Evolutionary conservation across 2,113 vertebrate species (phyloP).

Genomic region (Erythrocercus mccallii): DNA sequence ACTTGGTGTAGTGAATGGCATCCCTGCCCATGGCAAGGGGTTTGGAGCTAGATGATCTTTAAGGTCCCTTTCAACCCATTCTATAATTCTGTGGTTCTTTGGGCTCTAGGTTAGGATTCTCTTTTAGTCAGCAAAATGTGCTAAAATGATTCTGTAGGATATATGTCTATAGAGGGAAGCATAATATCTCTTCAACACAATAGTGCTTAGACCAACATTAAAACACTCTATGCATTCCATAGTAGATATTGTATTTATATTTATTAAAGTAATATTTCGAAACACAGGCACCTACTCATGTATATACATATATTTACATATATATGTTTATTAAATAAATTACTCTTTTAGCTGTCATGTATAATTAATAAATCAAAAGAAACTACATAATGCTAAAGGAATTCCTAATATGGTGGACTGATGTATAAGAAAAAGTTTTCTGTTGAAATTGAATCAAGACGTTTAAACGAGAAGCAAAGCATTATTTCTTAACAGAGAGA

Average conservation of each 20-base stretch:
- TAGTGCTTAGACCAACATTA: not conserved
- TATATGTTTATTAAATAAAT: not conserved
- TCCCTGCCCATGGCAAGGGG: not conserved
- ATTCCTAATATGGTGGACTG: not conserved
- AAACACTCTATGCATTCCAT: not conserved
- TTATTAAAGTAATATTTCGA: not conserved
- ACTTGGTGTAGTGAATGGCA: not conserved
- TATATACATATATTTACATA: not conserved
- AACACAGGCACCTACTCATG: not conserved
- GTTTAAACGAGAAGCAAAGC: not conserved
- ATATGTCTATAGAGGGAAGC: not conserved
- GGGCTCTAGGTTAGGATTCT: not conserved
- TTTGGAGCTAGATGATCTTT: not conserved
- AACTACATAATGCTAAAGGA: not conserved
- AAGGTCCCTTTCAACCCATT: not conserved
- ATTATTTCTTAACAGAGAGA: not conserved
- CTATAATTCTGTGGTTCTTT: not conserved
- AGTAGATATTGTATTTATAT: not conserved
- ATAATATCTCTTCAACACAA: not conserved
- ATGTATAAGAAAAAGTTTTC: not conserved
- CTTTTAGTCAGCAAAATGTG: not conserved
- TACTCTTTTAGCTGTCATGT: not conserved
- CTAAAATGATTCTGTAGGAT: not conserved
- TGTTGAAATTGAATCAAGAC: not conserved
- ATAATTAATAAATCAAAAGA: not conserved